Evolutionary conservation across 2,888 invertebrate genomes (phyloP), one percentile per base, ranked within the genome.

Genomic region (Calameuta pallipes): DNA sequence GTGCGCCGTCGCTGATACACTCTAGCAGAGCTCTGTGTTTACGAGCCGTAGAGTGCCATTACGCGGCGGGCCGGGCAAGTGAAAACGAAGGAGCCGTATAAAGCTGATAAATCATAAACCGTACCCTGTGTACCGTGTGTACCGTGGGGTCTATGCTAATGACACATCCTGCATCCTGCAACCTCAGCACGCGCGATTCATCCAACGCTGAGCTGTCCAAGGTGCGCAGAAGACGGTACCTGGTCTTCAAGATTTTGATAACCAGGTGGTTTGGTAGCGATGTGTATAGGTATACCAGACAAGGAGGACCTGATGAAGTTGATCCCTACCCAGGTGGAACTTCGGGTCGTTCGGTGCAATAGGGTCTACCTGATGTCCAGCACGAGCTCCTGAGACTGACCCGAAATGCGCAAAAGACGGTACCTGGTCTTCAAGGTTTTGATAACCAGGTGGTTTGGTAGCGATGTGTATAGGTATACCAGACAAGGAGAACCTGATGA

Each of bases 61-160:
- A 85, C 84, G 74, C 2, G 80, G 82, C 23, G 81, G 70, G 82
- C 80, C 81, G 82, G 82, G 81, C 81, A 80, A 73, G 78, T 75
- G 41, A 78, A 75, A 77, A 78, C 77, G 77, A 81, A 75, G 78
- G 81, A 80, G 84, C 71, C 71, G 31, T 33, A 23, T 33, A 12
- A 76, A 79, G 79, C 84, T 15, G 71, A 89, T 89, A 89, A 89
- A 89, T 89, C 88, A 89, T 88, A 86, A 88, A 87, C 85, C 87
- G 86, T 84, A 80, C 78, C 79, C 83, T 80, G 80, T 82, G 81
- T 83, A 82, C 84, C 84, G 6, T 6, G 41, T 41, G 41, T 23
- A 23, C 41, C 9, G 56, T 56, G 56, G 23, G 56, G 23, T 56
- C 84, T 88, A 88, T 88, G 88, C 87, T 89, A 89, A 89, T 89